Evolutionary conservation across 2,113 vertebrate species (phyloP), one percentile per base, ranked within the genome.

Genomic region (Larimichthys polyactis): DNA sequence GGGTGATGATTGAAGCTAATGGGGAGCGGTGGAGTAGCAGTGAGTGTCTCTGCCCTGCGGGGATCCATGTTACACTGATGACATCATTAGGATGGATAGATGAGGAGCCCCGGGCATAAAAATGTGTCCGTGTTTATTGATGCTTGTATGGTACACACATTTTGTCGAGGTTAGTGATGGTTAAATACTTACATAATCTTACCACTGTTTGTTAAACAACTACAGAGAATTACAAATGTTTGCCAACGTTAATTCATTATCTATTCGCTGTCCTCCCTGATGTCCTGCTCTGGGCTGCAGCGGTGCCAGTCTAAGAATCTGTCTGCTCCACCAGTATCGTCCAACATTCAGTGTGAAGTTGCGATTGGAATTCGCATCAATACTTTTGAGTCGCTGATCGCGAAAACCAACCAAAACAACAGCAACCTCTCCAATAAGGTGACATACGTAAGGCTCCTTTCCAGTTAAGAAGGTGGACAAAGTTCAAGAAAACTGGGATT

Each of bases 1-100:
- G 59, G 49, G 74, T 63, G 80, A 88, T 90, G 83, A 90, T 88
- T 76, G 79, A 87, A 77, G 74, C 71, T 79, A 83, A 84, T 70
- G 83, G 77, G 75, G 69, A 81, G 75, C 14, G 2, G 79, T 79
- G 73, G 59, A 80, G 78, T 17, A 67, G 74, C 40, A 51, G 81
- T 16, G 12, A 76, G 67, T 5, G 29, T 24, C 78, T 65, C 27
- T 4, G 55, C 48, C 84, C 82, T 29, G 59, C n/a, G 54, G 86
- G 78, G 60, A 32, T 29, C 55, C 62, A 20, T 78, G 73, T 83
- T 57, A 16, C 84, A 66, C 80, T 77, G 51, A 71, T 16, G 22
- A 81, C 79, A 52, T 86, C 84, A 83, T 93, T 85, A 73, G 29
- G 62, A 32, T 12, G 52, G 65, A 86, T 17, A 46, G 71, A 84